Evolutionary conservation across 2,888 invertebrate species (phyloP), one percentile per base, ranked within the genome.

Genomic region (Sisyra terminalis): DNA sequence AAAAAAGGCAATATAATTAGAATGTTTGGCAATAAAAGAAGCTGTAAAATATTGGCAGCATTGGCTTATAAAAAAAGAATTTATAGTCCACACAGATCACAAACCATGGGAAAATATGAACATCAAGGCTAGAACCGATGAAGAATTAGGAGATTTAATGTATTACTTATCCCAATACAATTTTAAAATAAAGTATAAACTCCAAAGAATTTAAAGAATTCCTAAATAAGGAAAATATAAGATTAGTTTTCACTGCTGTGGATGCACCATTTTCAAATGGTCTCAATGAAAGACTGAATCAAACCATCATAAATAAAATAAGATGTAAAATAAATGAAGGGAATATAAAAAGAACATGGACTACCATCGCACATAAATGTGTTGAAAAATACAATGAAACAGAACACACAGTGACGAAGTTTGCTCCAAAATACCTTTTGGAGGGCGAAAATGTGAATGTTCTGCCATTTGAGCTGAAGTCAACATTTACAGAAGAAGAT

Each of bases 1-100:
- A 18, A 47, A 48, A 45, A 51, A 50, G 45, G 49, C 49, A 30
- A 49, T 52, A 31, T 50, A 49, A 39, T 38, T 51, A 30, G 50
- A 52, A 48, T 51, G 50, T 30, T 29, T 49, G 37, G 48, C 50
- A 24, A 50, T 51, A 51, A 2, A 35, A 5, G 35, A 35, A 6
- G 35, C 35, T 9, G 11, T 35, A 35, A 35, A 6, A 35, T 35
- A 48, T 39, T 51, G 51, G 49, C 49, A 50, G 45, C 42, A 50
- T 37, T 51, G 48, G 46, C 24, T 51, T 13, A 48, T 52, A 14
- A 49, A 49, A 31, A 48, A 42, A 49, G 24, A 43, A 40, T 50
- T 51, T 44, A 44, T 37, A 8, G 48, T 51, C 13, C 46, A 45
- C 40, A 46, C 48, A 10, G 50, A 50, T 18, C 51, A 52, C 41